Evolutionary conservation across 2,888 invertebrate genomes (phyloP), one percentile per base, ranked within the genome.

Genomic region (Glomeris marginata): DNA sequence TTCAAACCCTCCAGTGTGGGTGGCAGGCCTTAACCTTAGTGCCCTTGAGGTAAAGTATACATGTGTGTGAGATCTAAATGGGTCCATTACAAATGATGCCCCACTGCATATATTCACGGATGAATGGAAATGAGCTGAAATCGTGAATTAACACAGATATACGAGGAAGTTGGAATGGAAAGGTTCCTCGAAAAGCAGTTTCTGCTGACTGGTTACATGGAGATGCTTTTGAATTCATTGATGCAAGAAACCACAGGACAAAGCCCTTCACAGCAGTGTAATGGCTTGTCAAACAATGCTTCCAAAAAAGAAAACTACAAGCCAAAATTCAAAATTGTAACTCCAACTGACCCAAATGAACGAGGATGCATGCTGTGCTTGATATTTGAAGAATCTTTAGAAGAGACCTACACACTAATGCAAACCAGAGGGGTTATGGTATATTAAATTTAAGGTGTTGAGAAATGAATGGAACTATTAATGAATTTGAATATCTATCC

Each of bases 301-400:
- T n/a, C 21, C 13, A 11, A 16, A 16, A 45, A n/a, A 15, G 37
- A 44, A n/a, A n/a, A 20, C 1, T 20, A 37, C 3, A 38, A 44
- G 13, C 52, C 54, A 21, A 48, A 48, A 8, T 41, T 60, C 2
- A 61, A 64, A 10, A 69, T 74, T 33, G 64, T 75, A 20, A 76
- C 74, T 0, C 74, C 75, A 0, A 55, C 60, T 15, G 66, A 74
- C 57, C 69, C 71, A 2, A 61, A 60, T 3, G 63, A 71, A 55
- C 57, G 75, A 49, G 75, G 75, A 3, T 68, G 69, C 45, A 74
- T 74, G 57, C 62, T 75, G 28, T 74, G 74, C 2, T 56, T 75
- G 41, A 62, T 62, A 21, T 72, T 74, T 58, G 65, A 65, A 13
- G 56, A 65, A 37, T 62, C 66, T 15, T 62, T 72, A 5, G 58